Base-by-base conservation (phyloP, 1,140 invertebrate genomes). In the Lysiphlebus fabarum region DNA sequence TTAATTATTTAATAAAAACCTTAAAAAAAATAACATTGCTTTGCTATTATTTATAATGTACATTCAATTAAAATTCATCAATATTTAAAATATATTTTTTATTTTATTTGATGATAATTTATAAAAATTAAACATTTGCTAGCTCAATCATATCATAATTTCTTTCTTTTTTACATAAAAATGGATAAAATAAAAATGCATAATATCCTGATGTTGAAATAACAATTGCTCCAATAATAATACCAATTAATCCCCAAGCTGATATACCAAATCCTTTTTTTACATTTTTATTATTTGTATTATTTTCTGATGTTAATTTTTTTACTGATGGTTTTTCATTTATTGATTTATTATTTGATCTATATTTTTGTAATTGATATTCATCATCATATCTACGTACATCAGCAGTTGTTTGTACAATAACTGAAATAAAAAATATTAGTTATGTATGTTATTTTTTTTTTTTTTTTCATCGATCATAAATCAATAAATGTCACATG, bases 111-210 rank as follows among this genome's bases (percentile, higher is more conserved):
- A 40, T 8, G 7, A 40, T 8, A 3, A 40, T 7, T 40, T 8
- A 8, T 40, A 40, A 40, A 3, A 7, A 34, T 56, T 37, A 64
- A 38, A 56, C 66, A 38, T 63, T 56, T 8, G 82, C 80, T 26
- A 83, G 69, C 58, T 83, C 81, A 71, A 85, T 85, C 59, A 84
- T 81, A 58, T 84, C 78, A 74, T 85, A 85, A 61, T 83, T 85
- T 53, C 80, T 75, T 57, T 82, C 76, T 56, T 82, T 83, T 58
- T 81, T 79, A 63, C 82, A 85, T 10, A 85, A 60, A 53, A 84
- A 75, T 8, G 83, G 84, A 71, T 85, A 85, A 65, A 84, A 85
- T 59, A 85, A 79, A 34, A 83, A 81, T 59, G 82, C 81, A 64
- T 85, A 85, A 67, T 85, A 86, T 49, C 82, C 78, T 7, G 79